phyloP scores from a whole-genome alignment of 2,797 vertebrate species.

The Sebastes nivosus region DNA sequence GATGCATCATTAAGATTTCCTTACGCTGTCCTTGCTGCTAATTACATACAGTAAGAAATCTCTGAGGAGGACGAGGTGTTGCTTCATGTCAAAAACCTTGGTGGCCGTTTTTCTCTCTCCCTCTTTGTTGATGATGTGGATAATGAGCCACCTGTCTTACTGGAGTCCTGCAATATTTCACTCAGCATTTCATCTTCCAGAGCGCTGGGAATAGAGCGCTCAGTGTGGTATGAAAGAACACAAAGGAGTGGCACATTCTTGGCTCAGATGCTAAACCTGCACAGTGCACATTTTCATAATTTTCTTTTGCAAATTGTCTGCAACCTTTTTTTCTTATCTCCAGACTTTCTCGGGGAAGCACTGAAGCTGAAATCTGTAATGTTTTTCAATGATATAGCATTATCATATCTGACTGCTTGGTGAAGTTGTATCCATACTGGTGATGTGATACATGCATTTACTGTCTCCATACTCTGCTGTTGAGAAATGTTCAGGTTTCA shows the following conservation, averaged over 20 bases:
- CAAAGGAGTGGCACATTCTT: constrained; percentile 34
- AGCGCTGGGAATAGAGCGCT: constrained; percentile 48
- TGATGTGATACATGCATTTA: not conserved
- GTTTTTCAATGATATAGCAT: constrained; percentile 14
- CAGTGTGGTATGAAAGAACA: constrained; percentile 30
- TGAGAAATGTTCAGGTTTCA: not conserved
- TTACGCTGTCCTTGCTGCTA: constrained; percentile 47
- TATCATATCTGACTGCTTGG: not conserved
- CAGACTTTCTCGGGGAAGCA: not conserved
- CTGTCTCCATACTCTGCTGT: not conserved
- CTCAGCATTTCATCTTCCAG: constrained; percentile 54
- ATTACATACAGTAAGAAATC: constrained; percentile 66
- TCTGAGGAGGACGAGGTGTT: constrained; percentile 59
- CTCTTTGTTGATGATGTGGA: constrained; percentile 67
- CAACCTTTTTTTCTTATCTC: constrained; percentile 14
- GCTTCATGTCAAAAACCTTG: constrained; percentile 52
- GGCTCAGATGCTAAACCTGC: constrained; percentile 27
- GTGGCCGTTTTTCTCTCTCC: constrained; percentile 47
- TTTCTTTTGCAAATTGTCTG: constrained; percentile 23
- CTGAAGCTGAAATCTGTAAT: not conserved
- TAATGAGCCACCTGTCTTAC: constrained; percentile 81
- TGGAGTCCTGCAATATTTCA: constrained; percentile 58
- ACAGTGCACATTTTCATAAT: constrained; percentile 1
- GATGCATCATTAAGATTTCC: constrained; percentile 66
- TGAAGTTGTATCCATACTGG: not conserved